Evolutionary conservation across 2,888 invertebrate species (phyloP).

Genomic region (Coenonympha glycerion): DNA sequence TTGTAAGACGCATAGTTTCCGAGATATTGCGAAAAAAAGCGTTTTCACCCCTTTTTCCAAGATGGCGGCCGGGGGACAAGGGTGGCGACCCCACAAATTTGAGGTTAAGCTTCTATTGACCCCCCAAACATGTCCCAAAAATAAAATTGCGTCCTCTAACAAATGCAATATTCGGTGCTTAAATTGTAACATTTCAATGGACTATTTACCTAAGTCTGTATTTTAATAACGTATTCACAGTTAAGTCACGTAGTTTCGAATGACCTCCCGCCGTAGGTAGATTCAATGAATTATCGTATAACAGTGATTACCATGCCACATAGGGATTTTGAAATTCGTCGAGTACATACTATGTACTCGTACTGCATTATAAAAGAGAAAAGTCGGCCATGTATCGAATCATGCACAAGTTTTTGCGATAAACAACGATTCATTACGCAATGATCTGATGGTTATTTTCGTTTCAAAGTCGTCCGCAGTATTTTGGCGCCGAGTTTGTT

Average conservation of each 20-base stretch:
- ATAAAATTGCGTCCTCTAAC: no score
- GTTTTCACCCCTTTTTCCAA: no score
- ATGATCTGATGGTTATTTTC: conserved; percentile 34
- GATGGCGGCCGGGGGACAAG: no score
- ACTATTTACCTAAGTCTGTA: neutral
- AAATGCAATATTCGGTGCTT: no score
- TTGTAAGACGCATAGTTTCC: no score
- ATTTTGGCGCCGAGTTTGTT: conserved; percentile 33
- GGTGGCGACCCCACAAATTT: no score
- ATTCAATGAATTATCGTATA: neutral
- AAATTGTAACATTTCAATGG: no score
- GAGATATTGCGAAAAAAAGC: no score
- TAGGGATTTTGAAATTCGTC: neutral
- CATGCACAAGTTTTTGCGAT: conserved; percentile 18
- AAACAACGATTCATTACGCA: conserved; percentile 26
- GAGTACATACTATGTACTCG: no score
- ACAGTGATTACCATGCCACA: neutral
- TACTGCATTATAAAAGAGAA: conserved; percentile 6
- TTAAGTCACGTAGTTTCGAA: neutral
- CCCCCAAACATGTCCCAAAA: no score
- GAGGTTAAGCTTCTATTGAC: no score
- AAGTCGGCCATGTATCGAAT: conserved; percentile 8
- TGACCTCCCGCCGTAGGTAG: neutral
- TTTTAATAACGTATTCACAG: neutral
- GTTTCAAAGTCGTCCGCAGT: conserved; percentile 30